Evolutionary conservation across 2,797 vertebrate species (phyloP).

Genomic region (Cryptoprocta ferox): DNA sequence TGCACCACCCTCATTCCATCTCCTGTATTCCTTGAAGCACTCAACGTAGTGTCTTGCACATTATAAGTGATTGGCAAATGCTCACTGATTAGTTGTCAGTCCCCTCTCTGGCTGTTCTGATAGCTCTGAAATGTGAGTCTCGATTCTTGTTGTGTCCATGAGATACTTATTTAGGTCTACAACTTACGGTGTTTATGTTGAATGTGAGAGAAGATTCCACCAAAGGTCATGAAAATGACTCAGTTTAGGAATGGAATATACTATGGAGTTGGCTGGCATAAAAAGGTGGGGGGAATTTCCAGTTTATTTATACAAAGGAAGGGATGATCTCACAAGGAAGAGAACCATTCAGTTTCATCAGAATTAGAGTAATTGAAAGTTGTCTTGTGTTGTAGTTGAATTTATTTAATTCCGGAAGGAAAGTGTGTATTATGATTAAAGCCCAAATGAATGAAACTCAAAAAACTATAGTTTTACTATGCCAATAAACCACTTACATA

Average conservation of each 20-base stretch:
- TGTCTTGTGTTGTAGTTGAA: not conserved
- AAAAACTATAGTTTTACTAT: not conserved
- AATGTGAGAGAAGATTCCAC: not conserved
- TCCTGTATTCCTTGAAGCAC: not conserved
- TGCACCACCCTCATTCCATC: not conserved
- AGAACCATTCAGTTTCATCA: not conserved
- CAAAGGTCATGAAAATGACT: not conserved
- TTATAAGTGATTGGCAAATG: not conserved
- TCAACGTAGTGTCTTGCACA: not conserved
- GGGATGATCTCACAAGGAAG: not conserved
- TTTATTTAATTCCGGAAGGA: slow-evolving; percentile 1
- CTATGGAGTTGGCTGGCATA: not conserved
- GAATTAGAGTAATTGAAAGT: not conserved
- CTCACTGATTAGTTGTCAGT: too few species aligned
- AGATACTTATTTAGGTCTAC: not conserved
- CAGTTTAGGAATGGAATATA: not conserved
- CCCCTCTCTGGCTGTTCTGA: not conserved
- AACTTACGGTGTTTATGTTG: not conserved
- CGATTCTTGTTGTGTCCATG: not conserved
- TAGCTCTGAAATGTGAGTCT: not conserved
- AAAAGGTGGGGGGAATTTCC: not conserved
- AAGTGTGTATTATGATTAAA: not conserved
- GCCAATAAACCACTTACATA: not conserved
- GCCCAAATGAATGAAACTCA: not conserved
- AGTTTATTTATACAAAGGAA: not conserved